A percentile compares a stretch with the other conserved stretches of the same genome.
These are phyloP conservation scores for Ardeotis arabs DNA, from an alignment of 2,113 vertebrate species.

Conservation along the genomic window DNA sequence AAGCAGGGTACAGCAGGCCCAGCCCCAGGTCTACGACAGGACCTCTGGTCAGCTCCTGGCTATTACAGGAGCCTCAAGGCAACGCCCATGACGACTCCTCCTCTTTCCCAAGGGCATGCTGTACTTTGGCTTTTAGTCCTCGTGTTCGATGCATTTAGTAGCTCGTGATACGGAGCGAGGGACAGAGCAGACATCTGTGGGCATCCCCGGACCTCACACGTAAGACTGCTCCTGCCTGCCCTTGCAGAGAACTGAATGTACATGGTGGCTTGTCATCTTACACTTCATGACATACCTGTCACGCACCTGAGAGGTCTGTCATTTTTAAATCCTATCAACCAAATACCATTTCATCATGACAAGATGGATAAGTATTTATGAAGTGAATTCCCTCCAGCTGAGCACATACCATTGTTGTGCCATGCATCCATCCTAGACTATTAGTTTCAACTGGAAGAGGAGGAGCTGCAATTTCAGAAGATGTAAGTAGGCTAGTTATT, in stretches of 20 bases:
- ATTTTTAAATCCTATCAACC: not conserved
- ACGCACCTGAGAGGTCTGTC: not conserved
- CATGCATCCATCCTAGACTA: not conserved
- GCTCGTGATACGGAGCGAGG: not conserved
- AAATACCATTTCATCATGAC: not conserved
- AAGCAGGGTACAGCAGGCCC: not conserved
- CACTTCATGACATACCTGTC: not conserved
- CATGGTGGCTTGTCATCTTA: not conserved
- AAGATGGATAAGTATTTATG: not conserved
- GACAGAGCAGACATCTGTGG: not conserved
- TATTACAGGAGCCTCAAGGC: not conserved
- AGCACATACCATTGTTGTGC: not conserved
- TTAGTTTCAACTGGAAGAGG: not conserved
- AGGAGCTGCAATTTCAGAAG: not conserved
- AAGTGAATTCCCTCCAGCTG: not conserved
- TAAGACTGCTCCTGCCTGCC: not conserved
- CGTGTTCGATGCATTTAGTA: not conserved
- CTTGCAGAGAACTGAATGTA: not conserved
- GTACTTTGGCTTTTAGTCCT: not conserved
- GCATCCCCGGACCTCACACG: not conserved
- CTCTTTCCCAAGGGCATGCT: not conserved
- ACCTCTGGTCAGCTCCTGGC: not conserved
- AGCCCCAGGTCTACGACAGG: not conserved
- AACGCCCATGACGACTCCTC: not conserved
- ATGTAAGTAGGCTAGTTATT: accelerated